Base-by-base conservation (phyloP, 2,888 invertebrate species). In the Dichetophora obliterata region DNA sequence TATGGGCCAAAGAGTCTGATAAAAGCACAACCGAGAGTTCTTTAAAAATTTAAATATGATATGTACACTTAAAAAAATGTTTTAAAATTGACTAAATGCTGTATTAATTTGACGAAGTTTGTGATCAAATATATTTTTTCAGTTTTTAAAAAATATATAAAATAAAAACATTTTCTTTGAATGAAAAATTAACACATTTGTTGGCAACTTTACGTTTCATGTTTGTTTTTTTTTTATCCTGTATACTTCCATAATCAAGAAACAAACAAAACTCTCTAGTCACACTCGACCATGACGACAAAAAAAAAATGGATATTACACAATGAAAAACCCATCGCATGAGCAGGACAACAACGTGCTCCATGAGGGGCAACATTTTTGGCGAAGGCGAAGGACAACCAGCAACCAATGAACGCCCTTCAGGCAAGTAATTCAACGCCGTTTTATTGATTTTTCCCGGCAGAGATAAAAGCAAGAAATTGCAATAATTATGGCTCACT, bases 361-460 rank as follows among this genome's bases (percentile, higher is more conserved):
- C n/a, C n/a, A 54, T 19, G 54, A 66, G 19, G 19, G 9, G 66
- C 11, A 34, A 66, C 43, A 19, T 19, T 43, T 31, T 22, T 24
- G 54, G 31, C 50, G 24, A 31, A 66, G 43, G 66, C 19, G 66
- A 66, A 66, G 63, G 48, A 16, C 37, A 24, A 19, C 68, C 24
- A n/a, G 50, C 68, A 16, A 68, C 27, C 48, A 48, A 50, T 34
- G 37, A 70, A 70, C 54, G 37, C n/a, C 70, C 72, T 48, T 72
- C 72, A 61, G 19, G 73, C 63, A n/a, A 52, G 19, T 22, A 22
- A 73, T 27, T 50, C 63, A 52, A 50, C 27, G 68, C 59, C n/a
- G 50, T 69, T 75, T 50, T 69, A 75, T 75, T 61, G 75, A 75
- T 75, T 75, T 75, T 75, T 69, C 66, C 57, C 54, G 19, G 24